These are phyloP conservation scores for Zaprionus lachaisei DNA, from an alignment of 1,140 invertebrate species.

Conservation along the genomic window DNA sequence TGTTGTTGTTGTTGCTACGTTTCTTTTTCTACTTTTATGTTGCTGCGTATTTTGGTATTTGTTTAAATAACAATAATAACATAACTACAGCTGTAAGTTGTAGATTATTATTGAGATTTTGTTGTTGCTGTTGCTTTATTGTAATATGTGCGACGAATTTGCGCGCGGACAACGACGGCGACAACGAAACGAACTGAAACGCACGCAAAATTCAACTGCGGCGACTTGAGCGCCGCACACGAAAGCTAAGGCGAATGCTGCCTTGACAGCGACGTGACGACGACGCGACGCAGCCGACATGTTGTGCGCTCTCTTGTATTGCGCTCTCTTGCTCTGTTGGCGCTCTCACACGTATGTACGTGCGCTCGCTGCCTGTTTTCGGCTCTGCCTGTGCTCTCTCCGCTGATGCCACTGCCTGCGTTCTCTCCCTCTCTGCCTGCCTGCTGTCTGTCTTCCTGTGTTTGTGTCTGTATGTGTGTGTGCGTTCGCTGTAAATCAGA, in stretches of 20 bases:
- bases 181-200: constrained; percentile 69
- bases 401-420: neutral
- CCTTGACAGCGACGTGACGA: constrained; percentile 20
- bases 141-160: constrained; percentile 46
- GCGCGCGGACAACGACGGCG: constrained; percentile 38
- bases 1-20: constrained; percentile 27
- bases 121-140: constrained; percentile 32
- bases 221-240: constrained; percentile 35
- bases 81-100: constrained; percentile 37
- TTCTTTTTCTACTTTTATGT: constrained; percentile 8
- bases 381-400: neutral
- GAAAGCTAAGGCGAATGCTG: constrained; percentile 36
- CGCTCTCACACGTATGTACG: neutral
- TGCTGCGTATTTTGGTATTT: constrained; percentile 21
- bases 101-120: constrained; percentile 20
- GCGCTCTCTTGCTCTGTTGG: neutral
- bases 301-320: neutral
- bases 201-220: constrained; percentile 65
- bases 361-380: neutral
- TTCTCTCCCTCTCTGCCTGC: constrained; percentile 10
- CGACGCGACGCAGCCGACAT: constrained; percentile 21
- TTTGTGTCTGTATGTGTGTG: constrained; percentile 8
- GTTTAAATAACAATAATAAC: constrained; percentile 34
- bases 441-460: constrained; percentile 6
- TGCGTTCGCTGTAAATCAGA: constrained; percentile 53